Evolutionary conservation across 2,797 vertebrate genomes (phyloP).

Genomic region (Malurus splendens): DNA sequence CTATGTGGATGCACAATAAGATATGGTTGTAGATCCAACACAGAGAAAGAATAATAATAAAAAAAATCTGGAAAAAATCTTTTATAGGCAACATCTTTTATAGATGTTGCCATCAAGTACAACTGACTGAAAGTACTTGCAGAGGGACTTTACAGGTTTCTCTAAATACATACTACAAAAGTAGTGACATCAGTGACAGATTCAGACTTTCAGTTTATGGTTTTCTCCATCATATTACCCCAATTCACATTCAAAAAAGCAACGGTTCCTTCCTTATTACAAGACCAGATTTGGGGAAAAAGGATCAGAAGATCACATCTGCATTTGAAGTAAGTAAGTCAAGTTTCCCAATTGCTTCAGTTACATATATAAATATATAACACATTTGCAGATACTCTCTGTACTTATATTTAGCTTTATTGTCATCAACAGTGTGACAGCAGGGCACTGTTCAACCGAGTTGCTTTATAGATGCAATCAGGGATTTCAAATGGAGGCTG

Average conservation of each 20-base stretch:
- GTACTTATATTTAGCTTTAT: background rate
- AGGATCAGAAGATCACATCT: background rate
- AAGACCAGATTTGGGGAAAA: background rate
- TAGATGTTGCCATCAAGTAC: background rate
- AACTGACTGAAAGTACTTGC: background rate
- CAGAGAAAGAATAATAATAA: background rate
- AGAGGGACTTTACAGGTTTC: background rate
- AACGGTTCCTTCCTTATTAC: background rate
- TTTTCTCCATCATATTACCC: background rate
- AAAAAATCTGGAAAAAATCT: background rate
- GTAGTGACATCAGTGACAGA: background rate
- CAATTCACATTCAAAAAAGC: background rate
- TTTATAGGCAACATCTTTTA: background rate
- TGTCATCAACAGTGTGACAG: background rate
- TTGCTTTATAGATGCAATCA: constrained; percentile 19
- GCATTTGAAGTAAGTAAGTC: background rate
- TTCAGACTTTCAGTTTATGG: background rate
- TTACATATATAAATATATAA: background rate
- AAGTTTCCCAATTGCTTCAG: background rate
- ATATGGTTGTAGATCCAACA: background rate
- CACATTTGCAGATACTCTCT: background rate
- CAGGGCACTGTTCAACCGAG: constrained; percentile 17
- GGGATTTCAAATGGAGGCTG: background rate
- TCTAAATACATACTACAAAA: background rate
- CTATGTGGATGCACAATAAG: background rate